These are phyloP conservation scores for Drosophila anomalata DNA, from an alignment of 2,888 invertebrate species.

Conservation along the genomic window DNA sequence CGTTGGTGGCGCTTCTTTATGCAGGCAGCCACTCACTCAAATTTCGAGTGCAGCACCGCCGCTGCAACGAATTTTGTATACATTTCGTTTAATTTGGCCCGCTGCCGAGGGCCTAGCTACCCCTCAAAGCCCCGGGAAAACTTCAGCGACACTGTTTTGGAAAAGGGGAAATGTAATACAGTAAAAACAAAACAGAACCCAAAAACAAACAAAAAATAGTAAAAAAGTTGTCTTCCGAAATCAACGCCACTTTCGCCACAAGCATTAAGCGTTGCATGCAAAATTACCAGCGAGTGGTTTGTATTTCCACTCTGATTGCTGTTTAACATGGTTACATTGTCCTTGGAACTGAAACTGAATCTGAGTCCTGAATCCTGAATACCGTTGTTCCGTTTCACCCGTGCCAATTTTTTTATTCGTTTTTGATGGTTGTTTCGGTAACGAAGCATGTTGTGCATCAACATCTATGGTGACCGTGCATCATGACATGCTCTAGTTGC, in stretches of 20 bases:
- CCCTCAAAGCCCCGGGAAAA: slow-evolving; percentile 35
- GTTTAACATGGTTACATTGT: slow-evolving; percentile 77
- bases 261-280: slow-evolving; percentile 81
- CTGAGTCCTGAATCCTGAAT: slow-evolving; percentile 43
- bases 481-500: slow-evolving; percentile 77
- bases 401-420: slow-evolving; percentile 14
- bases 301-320: slow-evolving; percentile 80
- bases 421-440: slow-evolving; percentile 32
- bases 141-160: slow-evolving; percentile 70
- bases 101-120: slow-evolving; percentile 37
- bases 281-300: slow-evolving; percentile 80
- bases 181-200: slow-evolving; percentile 25
- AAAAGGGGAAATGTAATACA: slow-evolving; percentile 23
- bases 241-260: slow-evolving; percentile 77
- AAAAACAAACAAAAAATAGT: slow-evolving; percentile 5
- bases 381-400: slow-evolving; percentile 44
- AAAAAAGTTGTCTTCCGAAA: slow-evolving; percentile 71
- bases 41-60: slow-evolving; percentile 70
- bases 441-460: slow-evolving; percentile 40
- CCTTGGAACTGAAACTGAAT: slow-evolving; percentile 74
- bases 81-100: slow-evolving; percentile 75
- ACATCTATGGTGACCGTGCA: slow-evolving; percentile 61
- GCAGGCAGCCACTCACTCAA: slow-evolving; percentile 75
- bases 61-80: slow-evolving; percentile 75
- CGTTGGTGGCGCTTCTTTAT: slow-evolving; percentile 55